Base-by-base conservation (phyloP, 2,888 invertebrate genomes). In the Eupithecia dodoneata region DNA sequence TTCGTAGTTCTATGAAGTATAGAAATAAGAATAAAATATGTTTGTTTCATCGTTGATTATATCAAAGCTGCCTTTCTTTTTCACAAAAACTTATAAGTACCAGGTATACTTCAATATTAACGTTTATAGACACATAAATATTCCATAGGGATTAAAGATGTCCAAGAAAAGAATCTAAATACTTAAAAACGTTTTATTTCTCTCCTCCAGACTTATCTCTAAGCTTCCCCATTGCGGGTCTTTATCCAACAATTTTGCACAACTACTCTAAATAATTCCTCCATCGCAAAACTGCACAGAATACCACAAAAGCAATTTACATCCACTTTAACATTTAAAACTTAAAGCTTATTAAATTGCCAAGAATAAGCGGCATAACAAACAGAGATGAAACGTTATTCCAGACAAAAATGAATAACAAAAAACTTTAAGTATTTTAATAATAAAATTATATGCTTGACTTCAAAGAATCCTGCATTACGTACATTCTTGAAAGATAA, bases 361-460 rank as follows among this genome's bases (percentile, higher is more conserved):
- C 72, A 42, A 76, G 59, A 72, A 69, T 45, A 75, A 76, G 42
- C 59, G 52, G 71, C 42, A 67, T 73, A 73, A 71, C 71, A 78
- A 73, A 76, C 76, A 75, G 63, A 73, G 73, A 75, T 77, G 73
- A 76, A 78, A 65, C 67, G 76, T 73, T 71, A 77, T 45, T 65
- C 52, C 71, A 55, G 69, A 76, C 65, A 55, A 73, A 74, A 76
- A 72, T 71, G 71, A 76, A 74, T 77, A 66, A 74, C 55, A 15
- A 76, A 73, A 75, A 77, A 76, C 75, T 74, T 67, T 67, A 78
- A 79, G 79, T 72, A 80, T 80, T 79, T 79, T 75, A 76, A 78
- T 79, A 80, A 49, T 70, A 70, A 70, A 70, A 80, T 79, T 79
- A 74, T 77, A 78, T 73, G 55, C 73, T 55, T 70, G 63, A 75